Percentiles rank a stretch among this genome's conserved stretches.
phyloP scores from a whole-genome alignment of 1,140 invertebrate genomes.

The Lasioglossum baleicum region DNA sequence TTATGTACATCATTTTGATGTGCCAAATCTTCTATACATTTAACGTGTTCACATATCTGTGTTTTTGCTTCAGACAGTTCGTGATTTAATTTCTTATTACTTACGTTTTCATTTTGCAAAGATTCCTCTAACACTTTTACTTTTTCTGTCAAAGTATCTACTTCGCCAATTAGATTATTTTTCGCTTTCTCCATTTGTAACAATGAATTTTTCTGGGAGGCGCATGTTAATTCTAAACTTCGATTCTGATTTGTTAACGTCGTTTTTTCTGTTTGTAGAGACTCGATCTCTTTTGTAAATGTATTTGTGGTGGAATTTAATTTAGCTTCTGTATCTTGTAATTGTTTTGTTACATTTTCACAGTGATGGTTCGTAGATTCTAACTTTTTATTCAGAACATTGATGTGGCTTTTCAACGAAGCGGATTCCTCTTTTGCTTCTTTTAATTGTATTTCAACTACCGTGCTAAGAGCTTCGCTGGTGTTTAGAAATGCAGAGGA shows the following conservation, averaged over 20 bases:
- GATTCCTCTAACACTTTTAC: slow-evolving; percentile 45
- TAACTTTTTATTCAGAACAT: slow-evolving; percentile 37
- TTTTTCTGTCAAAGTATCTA: slow-evolving; percentile 44
- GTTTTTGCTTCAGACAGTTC: slow-evolving; percentile 20
- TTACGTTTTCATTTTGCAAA: slow-evolving; percentile 22
- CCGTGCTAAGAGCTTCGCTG: slow-evolving; percentile 74
- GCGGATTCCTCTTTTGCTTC: slow-evolving; percentile 72
- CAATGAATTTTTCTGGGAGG: slow-evolving; percentile 46
- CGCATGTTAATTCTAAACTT: slow-evolving; percentile 32
- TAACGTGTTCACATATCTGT: slow-evolving; percentile 27
- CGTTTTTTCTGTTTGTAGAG: slow-evolving; percentile 38
- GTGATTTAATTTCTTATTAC: slow-evolving; percentile 28
- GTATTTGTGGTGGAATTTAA: slow-evolving; percentile 28
- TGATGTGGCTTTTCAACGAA: slow-evolving; percentile 61
- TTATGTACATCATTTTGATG: slow-evolving; percentile 38
- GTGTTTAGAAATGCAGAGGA: slow-evolving; percentile 37
- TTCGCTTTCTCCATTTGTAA: slow-evolving; percentile 47
- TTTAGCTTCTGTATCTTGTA: slow-evolving; percentile 35
- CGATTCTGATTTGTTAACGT: slow-evolving; percentile 34
- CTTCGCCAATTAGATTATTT: slow-evolving; percentile 44
- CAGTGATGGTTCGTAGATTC: slow-evolving; percentile 22
- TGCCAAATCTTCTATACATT: slow-evolving; percentile 35
- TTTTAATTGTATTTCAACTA: slow-evolving; percentile 76
- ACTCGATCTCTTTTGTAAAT: slow-evolving; percentile 26
- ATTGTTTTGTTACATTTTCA: slow-evolving; percentile 1